Evolutionary conservation across 1,140 invertebrate species (phyloP), one percentile per base, ranked within the genome.

Genomic region (Leucophenga varia): DNA sequence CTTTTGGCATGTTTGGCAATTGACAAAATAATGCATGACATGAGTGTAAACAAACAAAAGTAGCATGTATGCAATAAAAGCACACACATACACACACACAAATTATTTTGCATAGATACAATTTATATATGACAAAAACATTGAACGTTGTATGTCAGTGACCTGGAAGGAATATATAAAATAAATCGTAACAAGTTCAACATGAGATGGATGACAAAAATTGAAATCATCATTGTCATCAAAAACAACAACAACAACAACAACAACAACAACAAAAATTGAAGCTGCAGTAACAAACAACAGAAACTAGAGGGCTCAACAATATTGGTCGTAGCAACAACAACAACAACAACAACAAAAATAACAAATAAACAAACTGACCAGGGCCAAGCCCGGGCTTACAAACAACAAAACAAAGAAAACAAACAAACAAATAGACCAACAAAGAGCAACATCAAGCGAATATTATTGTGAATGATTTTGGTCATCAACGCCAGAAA

Each of bases 101-200:
- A n/a, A n/a, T n/a, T n/a, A n/a, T n/a, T n/a, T n/a, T n/a, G n/a
- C n/a, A n/a, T n/a, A n/a, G n/a, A n/a, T n/a, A n/a, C n/a, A n/a
- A n/a, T n/a, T n/a, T n/a, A n/a, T n/a, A n/a, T n/a, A n/a, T n/a
- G n/a, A n/a, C n/a, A n/a, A n/a, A 45, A 45, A 46, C 34, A 43
- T 21, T 55, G 50, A 47, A 53, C 48, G 44, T 50, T 60, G 57
- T 53, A 57, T 61, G 63, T 46, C 63, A 67, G 50, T 65, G 59
- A 67, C 56, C 55, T 65, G 63, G 55, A 65, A 65, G 53, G 59
- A 50, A 58, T 67, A 57, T 67, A 57, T 57, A 56, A 56, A 65
- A 65, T 61, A 67, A 59, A 63, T 65, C 63, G 56, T 59, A 63
- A 59, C 38, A 59, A 67, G 55, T 67, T 10, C 5, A 25, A 10